Conservation (phyloP, 1,140 invertebrate species). For the Apis laboriosa region DNA sequence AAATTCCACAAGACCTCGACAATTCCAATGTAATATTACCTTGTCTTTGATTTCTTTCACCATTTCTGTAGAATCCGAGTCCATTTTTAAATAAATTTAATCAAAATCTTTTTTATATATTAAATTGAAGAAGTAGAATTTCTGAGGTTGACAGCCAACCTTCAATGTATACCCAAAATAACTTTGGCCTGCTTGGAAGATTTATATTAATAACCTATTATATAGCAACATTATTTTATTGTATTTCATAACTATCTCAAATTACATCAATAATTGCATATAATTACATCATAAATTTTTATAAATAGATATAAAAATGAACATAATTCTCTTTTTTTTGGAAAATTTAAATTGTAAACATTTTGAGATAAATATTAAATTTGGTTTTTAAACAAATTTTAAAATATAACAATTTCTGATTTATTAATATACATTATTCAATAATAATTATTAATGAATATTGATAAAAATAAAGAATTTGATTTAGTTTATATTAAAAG, state of each 20-base stretch:
- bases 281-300: neutral
- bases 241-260: neutral
- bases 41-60: constrained; percentile 69
- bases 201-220: constrained; percentile 57
- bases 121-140: constrained; percentile 13
- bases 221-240: constrained; percentile 6
- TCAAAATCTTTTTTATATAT: constrained; percentile 19
- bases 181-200: constrained; percentile 48
- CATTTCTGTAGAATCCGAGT: constrained; percentile 63
- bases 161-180: constrained; percentile 54
- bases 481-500: too few relatives aligned
- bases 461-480: neutral
- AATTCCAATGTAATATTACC: constrained; percentile 75
- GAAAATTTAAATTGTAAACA: neutral
- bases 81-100: constrained; percentile 61
- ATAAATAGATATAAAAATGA: neutral
- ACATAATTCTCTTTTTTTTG: neutral
- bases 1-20: constrained; percentile 65
- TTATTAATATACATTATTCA: neutral
- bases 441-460: neutral
- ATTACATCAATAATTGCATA: neutral
- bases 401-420: neutral
- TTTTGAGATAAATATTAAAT: neutral
- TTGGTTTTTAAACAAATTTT: neutral
- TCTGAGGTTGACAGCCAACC: constrained; percentile 32